phyloP scores from a whole-genome alignment of 2,888 invertebrate species.

The Bellardia bayeri region DNA sequence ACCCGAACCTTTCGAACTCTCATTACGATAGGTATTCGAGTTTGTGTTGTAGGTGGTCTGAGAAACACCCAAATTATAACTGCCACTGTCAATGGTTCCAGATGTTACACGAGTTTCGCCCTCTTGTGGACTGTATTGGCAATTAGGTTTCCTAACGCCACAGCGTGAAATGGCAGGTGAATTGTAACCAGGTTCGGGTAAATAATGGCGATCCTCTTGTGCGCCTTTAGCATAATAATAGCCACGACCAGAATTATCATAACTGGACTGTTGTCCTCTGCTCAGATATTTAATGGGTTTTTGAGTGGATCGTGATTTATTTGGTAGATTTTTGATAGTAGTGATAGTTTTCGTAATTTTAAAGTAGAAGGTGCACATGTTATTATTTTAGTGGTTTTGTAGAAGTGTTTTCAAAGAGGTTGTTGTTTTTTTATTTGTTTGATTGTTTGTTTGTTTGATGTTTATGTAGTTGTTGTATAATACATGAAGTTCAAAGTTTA shows the following conservation, averaged over 20 bases:
- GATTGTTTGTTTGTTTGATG: conserved; percentile 47
- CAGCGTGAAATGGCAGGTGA: conserved; percentile 75
- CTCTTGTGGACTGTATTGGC: conserved; percentile 74
- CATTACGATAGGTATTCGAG: conserved; percentile 45
- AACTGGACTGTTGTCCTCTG: conserved; percentile 87
- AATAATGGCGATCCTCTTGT: conserved; percentile 81
- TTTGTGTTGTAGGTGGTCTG: conserved; percentile 65
- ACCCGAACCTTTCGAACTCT: conserved; percentile 49
- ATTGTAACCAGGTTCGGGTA: conserved; percentile 75
- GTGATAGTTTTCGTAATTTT: conserved; percentile 7
- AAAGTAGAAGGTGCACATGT: conserved; percentile 66
- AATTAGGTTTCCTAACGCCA: conserved; percentile 76
- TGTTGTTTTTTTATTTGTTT: conserved; percentile 57
- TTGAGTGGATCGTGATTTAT: conserved; percentile 2
- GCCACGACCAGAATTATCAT: conserved; percentile 87
- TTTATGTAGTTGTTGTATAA: conserved; percentile 72
- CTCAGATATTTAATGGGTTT: background rate
- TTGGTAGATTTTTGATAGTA: conserved; percentile 32
- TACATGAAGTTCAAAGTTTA: conserved; percentile 65
- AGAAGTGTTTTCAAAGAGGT: conserved; percentile 41
- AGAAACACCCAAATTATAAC: conserved; percentile 65
- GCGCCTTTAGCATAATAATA: conserved; percentile 86
- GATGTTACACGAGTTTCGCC: conserved; percentile 78
- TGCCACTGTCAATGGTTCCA: conserved; percentile 78
- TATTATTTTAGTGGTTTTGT: conserved; percentile 56